Evolutionary conservation across 2,888 invertebrate genomes (phyloP), one percentile per base, ranked within the genome.

Genomic region (Ectropis crepuscularia): DNA sequence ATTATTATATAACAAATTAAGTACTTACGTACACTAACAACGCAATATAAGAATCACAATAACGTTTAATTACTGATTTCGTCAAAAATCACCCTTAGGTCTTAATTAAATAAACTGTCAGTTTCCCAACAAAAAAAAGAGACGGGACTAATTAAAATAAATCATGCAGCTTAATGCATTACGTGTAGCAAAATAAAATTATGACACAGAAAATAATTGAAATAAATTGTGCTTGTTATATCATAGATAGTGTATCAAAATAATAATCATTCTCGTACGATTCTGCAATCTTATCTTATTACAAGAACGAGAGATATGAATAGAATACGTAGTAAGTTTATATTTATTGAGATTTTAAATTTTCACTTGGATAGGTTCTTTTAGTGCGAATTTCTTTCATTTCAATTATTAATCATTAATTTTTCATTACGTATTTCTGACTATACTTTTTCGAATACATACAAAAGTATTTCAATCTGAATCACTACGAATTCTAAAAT

Each of bases 261-360:
- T 57, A 59, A 72, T 76, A 78, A 83, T 81, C 83, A 77, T 75
- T 83, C 79, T 88, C 87, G 81, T 83, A 82, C 80, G 85, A 87
- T 84, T 84, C 78, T 74, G 70, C 77, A 84, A 89, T 89, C 88
- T 89, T 84, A 89, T 89, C 87, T 66, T 63, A 53, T 63, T 73
- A 67, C 77, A 59, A 72, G 76, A 74, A 74, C 76, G 73, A 78
- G 8, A 61, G 46, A 59, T 53, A 53, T 43, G 41, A 36, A 11
- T 45, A 47, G 6, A 41, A 43, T 43, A 28, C 28, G 28, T 51
- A 51, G 8, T 41, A 41, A 41, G 10, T 9, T 10, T 41, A n/a
- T n/a, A 45, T 45, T 11, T 7, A 53, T 53, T n/a, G 42, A 36
- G 37, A 43, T 37, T 53, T 53, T 11, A 37, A 36, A 45, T 53